These are phyloP conservation scores for Melanotaenia boesemani DNA, from an alignment of 2,797 vertebrate genomes.

Conservation along the genomic window DNA sequence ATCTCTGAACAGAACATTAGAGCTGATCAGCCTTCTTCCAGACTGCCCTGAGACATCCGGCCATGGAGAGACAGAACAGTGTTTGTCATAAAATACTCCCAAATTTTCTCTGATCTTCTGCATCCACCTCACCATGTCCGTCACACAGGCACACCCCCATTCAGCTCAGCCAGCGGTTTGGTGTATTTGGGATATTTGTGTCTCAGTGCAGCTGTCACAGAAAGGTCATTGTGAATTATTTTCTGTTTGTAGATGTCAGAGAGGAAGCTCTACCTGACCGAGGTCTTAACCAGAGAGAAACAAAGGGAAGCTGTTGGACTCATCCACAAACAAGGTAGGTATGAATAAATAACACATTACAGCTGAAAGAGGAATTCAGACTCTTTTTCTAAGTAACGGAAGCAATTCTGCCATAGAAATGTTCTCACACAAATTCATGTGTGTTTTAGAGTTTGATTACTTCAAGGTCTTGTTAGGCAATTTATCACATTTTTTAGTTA, in stretches of 20 bases:
- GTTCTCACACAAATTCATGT: no score
- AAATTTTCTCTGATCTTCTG: neutral
- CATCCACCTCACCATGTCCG: neutral
- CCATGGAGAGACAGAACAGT: conserved; percentile 15
- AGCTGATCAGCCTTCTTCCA: conserved; percentile 28
- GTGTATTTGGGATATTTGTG: conserved; percentile 47
- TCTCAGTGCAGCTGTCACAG: conserved; percentile 36
- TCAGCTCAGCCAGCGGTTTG: conserved; percentile 27
- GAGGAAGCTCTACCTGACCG: conserved; percentile 17
- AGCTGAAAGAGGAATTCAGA: neutral
- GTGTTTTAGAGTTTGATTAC: neutral
- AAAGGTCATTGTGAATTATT: conserved; percentile 49
- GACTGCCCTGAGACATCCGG: conserved; percentile 29
- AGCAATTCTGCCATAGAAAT: neutral
- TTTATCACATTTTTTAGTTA: neutral
- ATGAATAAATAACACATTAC: neutral
- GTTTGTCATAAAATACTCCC: conserved; percentile 33
- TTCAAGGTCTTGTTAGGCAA: neutral
- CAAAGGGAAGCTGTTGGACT: conserved; percentile 26
- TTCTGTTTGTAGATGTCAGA: conserved; percentile 27
- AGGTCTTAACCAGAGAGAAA: conserved; percentile 6
- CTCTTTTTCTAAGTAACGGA: neutral
- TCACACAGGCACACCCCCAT: conserved; percentile 13
- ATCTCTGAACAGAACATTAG: conserved; percentile 57
- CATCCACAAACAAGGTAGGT: conserved; percentile 13